These are phyloP conservation scores for Daktulosphaira vitifoliae DNA, from an alignment of 1,140 invertebrate species.

Conservation along the genomic window DNA sequence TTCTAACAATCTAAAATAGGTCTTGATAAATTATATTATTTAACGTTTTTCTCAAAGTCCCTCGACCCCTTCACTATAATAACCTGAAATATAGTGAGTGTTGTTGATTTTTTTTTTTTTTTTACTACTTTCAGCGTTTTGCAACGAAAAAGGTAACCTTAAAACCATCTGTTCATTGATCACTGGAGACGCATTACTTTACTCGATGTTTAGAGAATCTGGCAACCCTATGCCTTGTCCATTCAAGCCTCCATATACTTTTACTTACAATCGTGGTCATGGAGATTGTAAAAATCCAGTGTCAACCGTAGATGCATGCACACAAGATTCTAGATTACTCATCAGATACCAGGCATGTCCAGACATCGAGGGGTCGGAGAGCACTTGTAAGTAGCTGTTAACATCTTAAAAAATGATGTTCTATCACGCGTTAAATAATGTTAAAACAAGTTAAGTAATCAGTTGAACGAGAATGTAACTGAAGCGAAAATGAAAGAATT, in stretches of 20 bases:
- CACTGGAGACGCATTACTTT: conserved; percentile 59
- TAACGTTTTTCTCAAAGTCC: no score
- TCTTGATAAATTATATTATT: no score
- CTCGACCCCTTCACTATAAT: no score
- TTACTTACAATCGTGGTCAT: conserved; percentile 67
- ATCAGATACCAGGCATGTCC: conserved; percentile 59
- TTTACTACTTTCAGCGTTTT: conserved; percentile 56
- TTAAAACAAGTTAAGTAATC: no score
- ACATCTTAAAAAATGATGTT: no score
- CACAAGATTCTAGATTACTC: conserved; percentile 52
- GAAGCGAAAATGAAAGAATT: no score
- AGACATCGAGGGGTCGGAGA: conserved; percentile 56
- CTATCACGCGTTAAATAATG: no score
- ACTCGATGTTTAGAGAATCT: conserved; percentile 63
- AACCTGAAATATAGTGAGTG: no score
- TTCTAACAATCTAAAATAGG: no score
- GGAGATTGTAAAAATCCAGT: conserved; percentile 64
- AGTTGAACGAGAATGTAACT: no score
- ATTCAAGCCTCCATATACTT: conserved; percentile 66
- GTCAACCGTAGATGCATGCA: conserved; percentile 55
- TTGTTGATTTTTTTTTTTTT: no score
- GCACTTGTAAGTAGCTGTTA: conserved; percentile 53
- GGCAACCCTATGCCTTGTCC: conserved; percentile 59
- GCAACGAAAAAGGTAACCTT: conserved; percentile 48
- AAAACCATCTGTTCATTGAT: conserved; percentile 56